phyloP scores from a whole-genome alignment of 2,888 invertebrate species.

The Rhagium mordax region DNA sequence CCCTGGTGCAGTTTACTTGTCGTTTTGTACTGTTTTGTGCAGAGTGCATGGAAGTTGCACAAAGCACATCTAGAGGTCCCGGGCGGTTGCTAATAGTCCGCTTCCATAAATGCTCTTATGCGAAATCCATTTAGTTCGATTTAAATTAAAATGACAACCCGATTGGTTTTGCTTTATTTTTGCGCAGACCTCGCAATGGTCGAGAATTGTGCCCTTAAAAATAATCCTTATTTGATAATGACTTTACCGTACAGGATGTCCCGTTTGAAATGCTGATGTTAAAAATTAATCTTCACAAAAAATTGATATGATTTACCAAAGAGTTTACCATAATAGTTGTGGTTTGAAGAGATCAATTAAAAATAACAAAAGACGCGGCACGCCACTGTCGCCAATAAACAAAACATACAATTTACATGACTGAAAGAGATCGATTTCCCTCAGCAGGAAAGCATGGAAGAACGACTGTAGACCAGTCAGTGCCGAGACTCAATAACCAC shows the following conservation, averaged over 20 bases:
- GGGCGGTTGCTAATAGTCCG: conserved; percentile 28
- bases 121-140: conserved; percentile 23
- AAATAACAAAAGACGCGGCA: too few relatives aligned
- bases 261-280: too few relatives aligned
- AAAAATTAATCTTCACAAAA: too few relatives aligned
- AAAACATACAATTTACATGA: conserved; percentile 11
- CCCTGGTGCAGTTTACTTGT: conserved; percentile 31
- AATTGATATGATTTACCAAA: too few relatives aligned
- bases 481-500: conserved; percentile 21
- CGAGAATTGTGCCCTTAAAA: background rate
- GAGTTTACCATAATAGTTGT: too few relatives aligned
- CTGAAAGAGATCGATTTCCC: conserved; percentile 22
- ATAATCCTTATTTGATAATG: background rate
- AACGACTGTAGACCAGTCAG: conserved; percentile 3
- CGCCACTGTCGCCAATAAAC: conserved; percentile 8
- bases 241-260: too few relatives aligned
- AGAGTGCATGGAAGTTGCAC: conserved; percentile 32
- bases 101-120: conserved; percentile 29
- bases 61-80: conserved; percentile 32
- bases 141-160: conserved; percentile 27
- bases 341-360: too few relatives aligned
- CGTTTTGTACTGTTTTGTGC: conserved; percentile 41
- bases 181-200: background rate
- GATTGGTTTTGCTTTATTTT: conserved; percentile 12
- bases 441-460: background rate